Base-by-base conservation (phyloP, 2,888 invertebrate species). In the Buathra laborator region DNA sequence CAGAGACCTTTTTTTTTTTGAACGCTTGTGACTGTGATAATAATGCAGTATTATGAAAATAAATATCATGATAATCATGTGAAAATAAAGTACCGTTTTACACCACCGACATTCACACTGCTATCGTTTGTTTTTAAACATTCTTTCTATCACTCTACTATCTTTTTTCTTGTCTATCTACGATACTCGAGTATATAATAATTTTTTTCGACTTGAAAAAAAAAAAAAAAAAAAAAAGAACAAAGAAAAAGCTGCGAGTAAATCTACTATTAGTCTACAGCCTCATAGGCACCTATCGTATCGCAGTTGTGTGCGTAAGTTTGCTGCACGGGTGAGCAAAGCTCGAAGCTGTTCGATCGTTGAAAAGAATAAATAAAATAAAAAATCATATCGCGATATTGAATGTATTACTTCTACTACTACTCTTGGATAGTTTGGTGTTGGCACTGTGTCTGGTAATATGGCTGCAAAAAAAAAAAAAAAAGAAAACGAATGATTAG, bases 61-160 rank as follows among this genome's bases (percentile, higher is more conserved):
- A 87, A 89, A 87, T 87, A 88, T 68, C 86, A 88, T 81, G 83
- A 87, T 89, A 77, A 84, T 75, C 59, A 84, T 87, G 81, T 86
- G 81, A 79, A 89, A 89, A 90, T 89, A 90, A 91, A 90, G 87
- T 89, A 89, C 83, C 87, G 81, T 90, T 90, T 88, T 89, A 89
- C 86, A 89, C 86, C 79, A 89, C 87, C 84, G 87, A 90, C 85
- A 87, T 89, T 86, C 86, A 89, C 87, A 88, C 86, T 87, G 84
- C 87, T 83, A 87, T 88, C 83, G 87, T 89, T 88, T 89, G 86
- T 86, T 87, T 88, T 87, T 75, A 83, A 83, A 85, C 85, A 88
- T 88, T 89, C 85, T 86, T 86, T 87, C 81, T 84, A 56, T 86
- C 59, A 67, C 77, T 74, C 78, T 71, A 81, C 71, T 71, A 77